phyloP scores from a whole-genome alignment of 2,113 vertebrate genomes.

The Anolis carolinensis region DNA sequence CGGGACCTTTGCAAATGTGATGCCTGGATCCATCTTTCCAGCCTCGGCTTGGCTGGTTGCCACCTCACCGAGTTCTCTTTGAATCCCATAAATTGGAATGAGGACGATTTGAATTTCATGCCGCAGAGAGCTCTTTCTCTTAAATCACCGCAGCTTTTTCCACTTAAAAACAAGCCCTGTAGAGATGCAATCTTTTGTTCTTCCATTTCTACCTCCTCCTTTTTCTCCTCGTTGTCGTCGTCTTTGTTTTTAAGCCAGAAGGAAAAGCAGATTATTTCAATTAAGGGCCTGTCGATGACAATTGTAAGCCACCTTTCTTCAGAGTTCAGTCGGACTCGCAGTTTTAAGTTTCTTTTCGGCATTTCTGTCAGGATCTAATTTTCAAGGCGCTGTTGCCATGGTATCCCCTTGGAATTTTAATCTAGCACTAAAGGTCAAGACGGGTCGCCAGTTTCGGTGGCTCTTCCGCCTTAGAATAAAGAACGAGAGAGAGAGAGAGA shows the following conservation, averaged over 20 bases:
- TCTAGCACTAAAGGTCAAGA: constrained; percentile 77
- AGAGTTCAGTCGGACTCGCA: constrained; percentile 65
- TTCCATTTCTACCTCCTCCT: not conserved
- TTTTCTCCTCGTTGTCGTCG: not conserved
- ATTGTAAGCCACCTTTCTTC: constrained; percentile 69
- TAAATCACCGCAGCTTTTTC: constrained; percentile 55
- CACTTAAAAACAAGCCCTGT: constrained; percentile 39
- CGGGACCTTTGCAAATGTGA: constrained; percentile 21
- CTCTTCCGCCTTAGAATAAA: constrained; percentile 73
- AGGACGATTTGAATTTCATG: constrained; percentile 56
- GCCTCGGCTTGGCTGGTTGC: constrained; percentile 37
- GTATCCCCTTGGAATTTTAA: constrained; percentile 79
- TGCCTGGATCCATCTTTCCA: constrained; percentile 28
- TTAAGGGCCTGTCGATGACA: constrained; percentile 69
- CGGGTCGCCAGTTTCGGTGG: constrained; percentile 74
- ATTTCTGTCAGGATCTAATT: constrained; percentile 75
- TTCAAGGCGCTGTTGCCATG: constrained; percentile 76
- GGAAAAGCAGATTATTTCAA: constrained; percentile 74
- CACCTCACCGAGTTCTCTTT: constrained; percentile 41
- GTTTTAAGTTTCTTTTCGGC: constrained; percentile 72
- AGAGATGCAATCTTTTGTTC: constrained; percentile 39
- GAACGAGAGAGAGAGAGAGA: constrained; percentile 17
- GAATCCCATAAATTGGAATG: constrained; percentile 43
- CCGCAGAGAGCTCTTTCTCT: constrained; percentile 55
- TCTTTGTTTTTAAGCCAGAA: constrained; percentile 17